Conservation (phyloP, 2,888 invertebrate species). For the Argyresthia albistria region DNA sequence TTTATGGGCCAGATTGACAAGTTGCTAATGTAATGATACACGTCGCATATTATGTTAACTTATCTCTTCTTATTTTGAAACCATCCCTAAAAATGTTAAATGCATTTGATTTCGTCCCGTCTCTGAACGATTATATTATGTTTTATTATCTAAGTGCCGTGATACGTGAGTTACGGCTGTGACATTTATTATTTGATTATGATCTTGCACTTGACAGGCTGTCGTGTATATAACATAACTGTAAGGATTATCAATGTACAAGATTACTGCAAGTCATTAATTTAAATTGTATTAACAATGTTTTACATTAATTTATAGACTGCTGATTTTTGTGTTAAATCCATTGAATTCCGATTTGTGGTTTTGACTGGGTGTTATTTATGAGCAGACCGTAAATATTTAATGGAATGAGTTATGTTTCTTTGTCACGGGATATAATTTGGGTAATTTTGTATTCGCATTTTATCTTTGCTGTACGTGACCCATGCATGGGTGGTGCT, state of each 20-base stretch:
- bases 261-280: conserved; percentile 4
- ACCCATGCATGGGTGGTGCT: no score
- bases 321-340: background rate
- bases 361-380: no score
- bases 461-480: background rate
- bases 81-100: no score
- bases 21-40: no score
- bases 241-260: conserved; percentile 1
- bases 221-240: background rate
- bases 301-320: background rate
- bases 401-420: no score
- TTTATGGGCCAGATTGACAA: no score
- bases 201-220: background rate
- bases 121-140: background rate
- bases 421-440: background rate
- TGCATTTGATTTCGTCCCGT: no score
- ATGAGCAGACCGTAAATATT: no score
- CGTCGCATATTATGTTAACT: no score
- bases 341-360: no score
- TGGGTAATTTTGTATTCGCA: background rate
- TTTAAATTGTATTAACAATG: background rate
- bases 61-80: no score
- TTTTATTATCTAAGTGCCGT: background rate
- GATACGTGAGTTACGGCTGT: background rate
- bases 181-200: background rate